These are phyloP conservation scores for Cephus nigrinus DNA, from an alignment of 2,888 invertebrate genomes.

Conservation along the genomic window DNA sequence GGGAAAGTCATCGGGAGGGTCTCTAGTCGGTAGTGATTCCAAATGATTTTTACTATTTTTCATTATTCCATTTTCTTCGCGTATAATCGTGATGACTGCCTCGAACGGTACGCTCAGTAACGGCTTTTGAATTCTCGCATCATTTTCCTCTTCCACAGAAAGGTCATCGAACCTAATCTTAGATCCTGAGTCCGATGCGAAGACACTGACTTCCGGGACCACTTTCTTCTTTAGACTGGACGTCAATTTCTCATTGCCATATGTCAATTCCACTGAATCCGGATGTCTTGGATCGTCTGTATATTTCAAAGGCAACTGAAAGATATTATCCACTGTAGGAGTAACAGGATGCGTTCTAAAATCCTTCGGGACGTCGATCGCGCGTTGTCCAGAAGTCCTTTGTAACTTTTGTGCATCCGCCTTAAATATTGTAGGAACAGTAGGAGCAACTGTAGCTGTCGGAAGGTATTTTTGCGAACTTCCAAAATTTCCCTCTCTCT, in stretches of 20 bases:
- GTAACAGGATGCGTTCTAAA: background rate
- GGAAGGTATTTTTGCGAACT: background rate
- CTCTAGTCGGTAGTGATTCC: conserved; percentile 27
- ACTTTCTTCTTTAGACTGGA: background rate
- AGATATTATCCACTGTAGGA: background rate
- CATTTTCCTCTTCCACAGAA: background rate
- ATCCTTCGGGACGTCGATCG: background rate
- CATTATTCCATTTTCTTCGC: conserved; percentile 31
- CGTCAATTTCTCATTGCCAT: background rate
- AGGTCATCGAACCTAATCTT: background rate
- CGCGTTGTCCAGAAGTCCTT: background rate
- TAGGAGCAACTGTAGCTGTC: background rate
- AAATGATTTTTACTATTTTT: background rate
- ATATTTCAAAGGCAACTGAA: background rate
- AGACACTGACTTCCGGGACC: background rate
- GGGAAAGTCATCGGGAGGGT: conserved; percentile 49
- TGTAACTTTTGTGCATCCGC: background rate
- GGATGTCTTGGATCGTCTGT: background rate
- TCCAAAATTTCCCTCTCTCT: background rate
- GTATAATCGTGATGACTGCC: conserved; percentile 57
- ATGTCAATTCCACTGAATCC: background rate
- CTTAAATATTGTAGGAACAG: background rate
- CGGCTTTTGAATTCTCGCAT: conserved; percentile 20
- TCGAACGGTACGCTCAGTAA: conserved; percentile 60
- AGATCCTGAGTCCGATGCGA: background rate